A percentile compares a stretch with the other conserved stretches of the same genome.
These are phyloP conservation scores for Neodon shergylaensis DNA, from an alignment of 2,113 vertebrate genomes.

Conservation along the genomic window DNA sequence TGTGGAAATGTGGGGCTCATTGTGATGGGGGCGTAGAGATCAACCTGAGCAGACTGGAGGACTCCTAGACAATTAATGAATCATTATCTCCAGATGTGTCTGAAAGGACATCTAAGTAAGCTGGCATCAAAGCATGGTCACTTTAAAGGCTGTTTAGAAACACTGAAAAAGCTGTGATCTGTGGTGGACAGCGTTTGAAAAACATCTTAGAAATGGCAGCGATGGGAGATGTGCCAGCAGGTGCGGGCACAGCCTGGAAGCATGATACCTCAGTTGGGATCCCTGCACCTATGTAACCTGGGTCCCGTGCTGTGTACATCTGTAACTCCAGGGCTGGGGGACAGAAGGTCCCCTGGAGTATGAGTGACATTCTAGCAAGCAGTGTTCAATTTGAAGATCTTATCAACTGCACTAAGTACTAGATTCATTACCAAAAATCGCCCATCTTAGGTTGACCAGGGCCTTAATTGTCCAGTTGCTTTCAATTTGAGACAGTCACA, in stretches of 20 bases:
- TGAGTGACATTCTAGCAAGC: not conserved
- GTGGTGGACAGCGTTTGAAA: not conserved
- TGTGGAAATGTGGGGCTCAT: not conserved
- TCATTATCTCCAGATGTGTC: not conserved
- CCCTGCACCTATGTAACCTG: too few relatives aligned
- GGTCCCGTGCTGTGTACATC: not conserved
- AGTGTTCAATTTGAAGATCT: constrained; percentile 10
- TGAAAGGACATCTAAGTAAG: not conserved
- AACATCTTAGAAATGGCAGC: not conserved
- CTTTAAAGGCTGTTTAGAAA: not conserved
- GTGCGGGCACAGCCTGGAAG: not conserved
- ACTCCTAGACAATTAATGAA: not conserved
- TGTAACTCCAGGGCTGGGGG: not conserved
- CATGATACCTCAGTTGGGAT: not conserved
- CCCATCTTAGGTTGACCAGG: constrained; percentile 26
- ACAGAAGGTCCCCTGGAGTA: not conserved
- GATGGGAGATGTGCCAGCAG: not conserved
- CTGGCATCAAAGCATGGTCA: not conserved
- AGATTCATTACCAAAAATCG: constrained; percentile 59
- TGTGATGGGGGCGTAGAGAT: not conserved
- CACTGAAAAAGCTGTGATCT: not conserved
- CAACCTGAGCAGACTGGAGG: not conserved
- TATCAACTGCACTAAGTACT: not conserved
- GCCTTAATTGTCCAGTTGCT: constrained; percentile 51
- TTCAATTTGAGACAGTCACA: constrained; percentile 36